Conservation (phyloP, 2,888 invertebrate genomes). For the Hyles lineata region DNA sequence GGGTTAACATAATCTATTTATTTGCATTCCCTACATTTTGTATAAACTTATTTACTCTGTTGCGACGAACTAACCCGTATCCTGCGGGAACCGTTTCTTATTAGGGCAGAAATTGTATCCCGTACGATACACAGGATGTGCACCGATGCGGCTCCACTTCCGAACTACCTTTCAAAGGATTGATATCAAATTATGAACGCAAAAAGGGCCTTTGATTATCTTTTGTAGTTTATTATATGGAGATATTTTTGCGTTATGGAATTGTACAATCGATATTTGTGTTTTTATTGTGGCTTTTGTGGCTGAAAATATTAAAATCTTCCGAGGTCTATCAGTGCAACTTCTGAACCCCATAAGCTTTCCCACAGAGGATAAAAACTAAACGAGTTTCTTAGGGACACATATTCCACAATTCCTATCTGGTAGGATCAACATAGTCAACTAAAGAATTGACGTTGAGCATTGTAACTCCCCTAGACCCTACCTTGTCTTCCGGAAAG, state of each 20-base stretch:
- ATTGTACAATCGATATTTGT: neutral
- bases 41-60: neutral
- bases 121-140: neutral
- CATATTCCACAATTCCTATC: too few relatives aligned
- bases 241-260: neutral
- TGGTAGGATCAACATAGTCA: too few relatives aligned
- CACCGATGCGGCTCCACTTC: neutral
- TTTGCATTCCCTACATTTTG: neutral
- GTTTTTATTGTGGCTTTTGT: too few relatives aligned
- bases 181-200: neutral
- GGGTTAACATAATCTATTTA: too few relatives aligned
- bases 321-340: too few relatives aligned
- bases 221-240: neutral
- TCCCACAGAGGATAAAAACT: too few relatives aligned
- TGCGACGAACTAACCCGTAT: neutral
- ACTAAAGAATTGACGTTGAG: too few relatives aligned
- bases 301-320: too few relatives aligned
- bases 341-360: too few relatives aligned
- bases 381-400: too few relatives aligned
- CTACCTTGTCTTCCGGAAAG: too few relatives aligned
- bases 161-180: neutral
- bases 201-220: neutral
- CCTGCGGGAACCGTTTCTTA: neutral
- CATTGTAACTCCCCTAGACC: too few relatives aligned
- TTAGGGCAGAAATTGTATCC: neutral